Evolutionary conservation across 1,140 invertebrate genomes (phyloP), one percentile per base, ranked within the genome.

Genomic region (Pissodes strobi): DNA sequence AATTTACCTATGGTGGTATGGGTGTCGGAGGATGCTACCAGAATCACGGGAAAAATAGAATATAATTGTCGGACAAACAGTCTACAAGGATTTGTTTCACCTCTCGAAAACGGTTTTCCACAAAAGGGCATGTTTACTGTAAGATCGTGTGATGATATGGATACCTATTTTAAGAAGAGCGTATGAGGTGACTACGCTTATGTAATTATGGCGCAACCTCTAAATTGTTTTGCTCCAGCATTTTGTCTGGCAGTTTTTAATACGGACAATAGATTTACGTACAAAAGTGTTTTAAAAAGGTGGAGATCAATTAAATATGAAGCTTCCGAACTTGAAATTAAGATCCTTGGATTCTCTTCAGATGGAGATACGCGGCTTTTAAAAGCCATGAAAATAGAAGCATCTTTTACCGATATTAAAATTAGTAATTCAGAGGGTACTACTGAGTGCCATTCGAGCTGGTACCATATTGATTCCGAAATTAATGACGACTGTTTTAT

Each of bases 401-500:
- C n/a, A n/a, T 41, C 39, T 8, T 41, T 41, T 41, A 8, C 39
- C 13, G 10, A 41, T 13, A 8, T 41, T 8, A 41, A 41, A 5
- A 13, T 13, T 41, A 13, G 5, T 41, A 41, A 41, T 41, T 8
- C 5, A 8, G 13, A 41, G 39, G 13, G 39, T 13, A 13, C 5
- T 41, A 41, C 39, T 41, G 15, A 41, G 39, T 8, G 5, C 13
- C 39, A 41, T 13, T 41, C 39, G 5, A 41, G 5, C 5, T 17
- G 39, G 39, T 41, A 41, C 13, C 39, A 41, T 41, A 41, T 41
- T 5, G 39, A 41, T 41, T 13, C 39, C 13, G 39, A 41, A 41
- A 41, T 41, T 41, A 41, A 41, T 41, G 39, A 41, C 39, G 39
- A 5, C 13, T 41, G 39, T 41, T 41, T 41, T 41, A 41, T 41